Conservation (phyloP, 2,797 vertebrate species). For the Carapus acus region DNA sequence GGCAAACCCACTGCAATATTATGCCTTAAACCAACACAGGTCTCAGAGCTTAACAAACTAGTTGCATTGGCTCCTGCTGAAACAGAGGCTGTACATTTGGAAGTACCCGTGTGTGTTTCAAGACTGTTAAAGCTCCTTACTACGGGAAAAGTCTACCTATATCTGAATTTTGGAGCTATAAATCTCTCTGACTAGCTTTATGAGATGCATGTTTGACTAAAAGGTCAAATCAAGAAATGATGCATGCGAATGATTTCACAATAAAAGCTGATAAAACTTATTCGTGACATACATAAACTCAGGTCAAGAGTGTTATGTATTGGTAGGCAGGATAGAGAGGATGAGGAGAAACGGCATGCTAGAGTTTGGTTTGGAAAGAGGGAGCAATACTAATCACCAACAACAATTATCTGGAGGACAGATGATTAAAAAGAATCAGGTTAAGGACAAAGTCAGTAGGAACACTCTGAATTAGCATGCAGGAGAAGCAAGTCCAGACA, state of each 20-base stretch:
- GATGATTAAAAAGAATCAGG: conserved; percentile 62
- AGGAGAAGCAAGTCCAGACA: conserved; percentile 79
- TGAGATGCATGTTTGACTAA: conserved; percentile 12
- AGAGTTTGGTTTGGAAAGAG: conserved; percentile 50
- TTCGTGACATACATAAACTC: conserved; percentile 60
- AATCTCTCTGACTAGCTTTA: conserved; percentile 7
- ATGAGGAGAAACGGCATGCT: conserved; percentile 57
- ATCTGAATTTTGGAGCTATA: conserved; percentile 6
- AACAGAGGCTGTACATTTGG: too few relatives aligned
- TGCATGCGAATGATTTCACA: conserved; percentile 56
- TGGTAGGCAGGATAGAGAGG: conserved; percentile 21
- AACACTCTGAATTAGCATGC: conserved; percentile 83
- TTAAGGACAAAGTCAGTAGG: conserved; percentile 64
- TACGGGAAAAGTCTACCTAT: conserved; percentile 12
- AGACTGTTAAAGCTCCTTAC: conserved; percentile 14
- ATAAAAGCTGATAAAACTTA: conserved; percentile 39
- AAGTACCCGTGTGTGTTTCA: too few relatives aligned
- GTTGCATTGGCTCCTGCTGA: too few relatives aligned
- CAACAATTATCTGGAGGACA: conserved; percentile 36
- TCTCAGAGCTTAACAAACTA: too few relatives aligned
- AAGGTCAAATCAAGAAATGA: conserved; percentile 27
- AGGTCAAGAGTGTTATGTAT: conserved; percentile 65
- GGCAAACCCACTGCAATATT: too few relatives aligned
- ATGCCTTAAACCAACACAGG: too few relatives aligned
- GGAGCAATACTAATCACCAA: conserved; percentile 43